Evolutionary conservation across 2,797 vertebrate species (phyloP), one percentile per base, ranked within the genome.

Genomic region (Corythornis leucogaster): DNA sequence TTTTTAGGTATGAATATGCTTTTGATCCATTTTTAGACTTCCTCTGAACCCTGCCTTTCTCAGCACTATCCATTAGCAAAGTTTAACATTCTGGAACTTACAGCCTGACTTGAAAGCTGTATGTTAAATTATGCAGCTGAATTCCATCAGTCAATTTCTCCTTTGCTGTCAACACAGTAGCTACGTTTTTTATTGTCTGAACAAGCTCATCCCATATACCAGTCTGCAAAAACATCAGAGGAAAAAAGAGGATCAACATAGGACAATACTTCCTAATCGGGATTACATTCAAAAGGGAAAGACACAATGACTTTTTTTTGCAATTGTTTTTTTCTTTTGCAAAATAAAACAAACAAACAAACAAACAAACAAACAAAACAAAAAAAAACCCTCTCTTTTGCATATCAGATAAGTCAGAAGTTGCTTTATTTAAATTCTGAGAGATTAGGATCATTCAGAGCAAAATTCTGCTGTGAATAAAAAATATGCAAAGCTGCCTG

Each of bases 131-230:
- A 96, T 96, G 92, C 94, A 96, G 91, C 93, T 96, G 96, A 97
- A 96, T 93, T 90, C 85, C 96, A 97, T 97, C 96, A 82, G 91
- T 97, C 95, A 98, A 94, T 92, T 97, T 96, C 94, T 96, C 97
- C 95, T 98, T 97, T 94, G 92, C 94, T 96, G 95, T 97, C 97
- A 97, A 96, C 96, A 95, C 62, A 90, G 93, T 71, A 93, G 92
- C 88, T 89, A 94, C 94, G 95, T 85, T 94, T 96, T 94, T 96
- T 96, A 97, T 96, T 97, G 94, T 94, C 94, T 93, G 92, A 95
- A 96, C 81, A 96, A 95, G 85, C 84, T 93, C 94, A 88, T 94
- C 92, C 90, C 89, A 86, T 90, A 95, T 50, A 94, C 89, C 61
- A 76, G 81, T 51, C 81, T 93, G 78, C 59, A 92, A 95, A 95